phyloP scores from a whole-genome alignment of 2,113 vertebrate species.

The Cebidichthys violaceus region DNA sequence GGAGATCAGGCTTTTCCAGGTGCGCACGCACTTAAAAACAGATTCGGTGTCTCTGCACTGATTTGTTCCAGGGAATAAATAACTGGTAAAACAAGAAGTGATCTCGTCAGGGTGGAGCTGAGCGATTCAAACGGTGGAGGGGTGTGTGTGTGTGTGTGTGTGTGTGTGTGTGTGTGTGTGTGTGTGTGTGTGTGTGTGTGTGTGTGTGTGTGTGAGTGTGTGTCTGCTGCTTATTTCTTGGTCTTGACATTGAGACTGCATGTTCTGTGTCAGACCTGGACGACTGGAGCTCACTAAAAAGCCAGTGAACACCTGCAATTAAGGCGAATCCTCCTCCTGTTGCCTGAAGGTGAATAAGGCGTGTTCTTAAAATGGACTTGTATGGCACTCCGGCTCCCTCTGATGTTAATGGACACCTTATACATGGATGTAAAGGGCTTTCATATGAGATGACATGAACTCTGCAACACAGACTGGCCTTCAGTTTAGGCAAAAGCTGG shows the following conservation, averaged over 20 bases:
- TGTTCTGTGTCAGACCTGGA: not conserved
- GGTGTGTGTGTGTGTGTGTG: not conserved
- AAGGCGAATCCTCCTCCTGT: not conserved
- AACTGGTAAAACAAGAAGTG: constrained; percentile 54
- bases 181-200: not conserved
- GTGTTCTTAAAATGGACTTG: not conserved
- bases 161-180: not conserved
- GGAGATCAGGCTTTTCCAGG: not conserved
- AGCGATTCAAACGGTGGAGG: not conserved
- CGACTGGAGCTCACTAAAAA: not conserved
- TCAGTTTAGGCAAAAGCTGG: not conserved
- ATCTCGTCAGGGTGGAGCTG: constrained; percentile 6
- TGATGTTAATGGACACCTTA: not conserved
- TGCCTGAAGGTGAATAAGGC: not conserved
- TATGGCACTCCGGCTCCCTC: not conserved
- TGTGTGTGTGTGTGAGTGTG: not conserved
- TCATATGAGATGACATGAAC: not conserved
- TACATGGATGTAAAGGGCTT: not conserved
- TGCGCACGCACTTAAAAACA: not conserved
- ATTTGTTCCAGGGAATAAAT: not conserved
- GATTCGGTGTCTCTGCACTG: not conserved
- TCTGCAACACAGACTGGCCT: not conserved
- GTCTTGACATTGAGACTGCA: not conserved
- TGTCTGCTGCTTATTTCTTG: not conserved
- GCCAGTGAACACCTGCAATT: not conserved